Evolutionary conservation across 2,888 invertebrate genomes (phyloP), one percentile per base, ranked within the genome.

Genomic region (Metacarcinus magister): DNA sequence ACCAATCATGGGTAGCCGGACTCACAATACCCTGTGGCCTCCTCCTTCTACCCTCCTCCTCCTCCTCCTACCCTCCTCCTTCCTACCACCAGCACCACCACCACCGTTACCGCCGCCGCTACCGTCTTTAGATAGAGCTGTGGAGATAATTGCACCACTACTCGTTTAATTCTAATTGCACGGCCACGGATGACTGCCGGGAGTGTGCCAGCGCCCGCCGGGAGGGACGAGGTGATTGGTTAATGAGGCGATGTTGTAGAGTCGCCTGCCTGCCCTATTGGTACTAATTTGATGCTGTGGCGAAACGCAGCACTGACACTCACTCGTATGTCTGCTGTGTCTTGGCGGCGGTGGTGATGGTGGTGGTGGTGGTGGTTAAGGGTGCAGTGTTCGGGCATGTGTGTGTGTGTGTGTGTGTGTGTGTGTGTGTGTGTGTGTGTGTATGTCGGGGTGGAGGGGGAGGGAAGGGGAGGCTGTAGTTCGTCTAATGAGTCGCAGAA

Each of bases 1-100:
- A 92, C 94, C 94, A 67, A 94, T 82, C 43, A 93, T 67, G 75
- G 44, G 44, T 39, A 39, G 39, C 93, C n/a, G 28, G 43, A 28
- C 67, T 8, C 19, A 93, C 93, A 67, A 93, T 93, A 39, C 93
- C 39, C 93, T 13, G 91, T 46, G 46, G 46, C 67, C 60, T 75
- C 93, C 44, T 16, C 93, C 44, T 39, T 75, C 23, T 54, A 13
- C 16, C n/a, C 91, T 91, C 32, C 48, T 23, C 32, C 92, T 46
- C 32, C 92, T n/a, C 46, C 92, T 92, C 32, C 92, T 82, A 5
- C 82, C 19, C 82, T 23, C 32, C 82, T 32, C 13, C 82, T 32
- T 13, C 67, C 16, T 67, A 67, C 67, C 67, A 23, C n/a, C 67
- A 67, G 23, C 67, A 67, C 67, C 67, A n/a, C n/a, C n/a, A n/a